Base-by-base conservation (phyloP, 30 jellyfish, hydroid and myxozoan species). In the Aurelia sp. region DNA sequence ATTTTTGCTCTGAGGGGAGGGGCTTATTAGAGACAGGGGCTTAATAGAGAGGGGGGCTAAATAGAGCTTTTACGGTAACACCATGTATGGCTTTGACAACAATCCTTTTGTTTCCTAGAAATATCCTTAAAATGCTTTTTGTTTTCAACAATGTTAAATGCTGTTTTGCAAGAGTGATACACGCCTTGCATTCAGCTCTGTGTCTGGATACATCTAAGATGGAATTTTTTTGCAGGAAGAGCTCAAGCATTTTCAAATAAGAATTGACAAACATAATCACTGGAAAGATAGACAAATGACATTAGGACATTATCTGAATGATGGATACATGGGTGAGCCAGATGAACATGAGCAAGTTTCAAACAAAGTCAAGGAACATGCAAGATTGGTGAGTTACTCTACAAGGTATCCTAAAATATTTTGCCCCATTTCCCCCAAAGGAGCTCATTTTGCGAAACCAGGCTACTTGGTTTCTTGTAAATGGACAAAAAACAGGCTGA, bases 221-320 rank as follows among this genome's bases (percentile, higher is more conserved):
- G 8, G 55, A 59, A 6, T 8, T 72, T 64, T 67, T 82, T 59
- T 87, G 52, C 76, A 89, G 97, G 86, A 71, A 80, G 97, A 89
- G 72, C 90, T 89, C 20, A 33, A 35, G 27, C 97, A 89, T 65
- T 89, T 89, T 44, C 97, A 89, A 74, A 71, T 51, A 12, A 76
- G 93, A 30, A 74, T 89, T 71, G 92, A 89, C 74, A 89, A 89
- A 63, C 92, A 80, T 61, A 67, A 89, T 48, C 74, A 89, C 69
- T 89, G 97, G 97, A 72, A 73, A 72, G 93, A 80, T 20, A 74
- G 84, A 81, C 92, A 81, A 18, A 55, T 63, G 17, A 80, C 55
- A 24, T 19, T 82, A 72, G 74, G 58, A 63, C 68, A 72, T 31
- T 85, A 64, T 18, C 30, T 72, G 17, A 71, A 78, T 21, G 91